Percentiles rank a stretch among this genome's conserved stretches.
phyloP scores from a whole-genome alignment of 2,797 vertebrate genomes.

The Tenualosa ilisha region DNA sequence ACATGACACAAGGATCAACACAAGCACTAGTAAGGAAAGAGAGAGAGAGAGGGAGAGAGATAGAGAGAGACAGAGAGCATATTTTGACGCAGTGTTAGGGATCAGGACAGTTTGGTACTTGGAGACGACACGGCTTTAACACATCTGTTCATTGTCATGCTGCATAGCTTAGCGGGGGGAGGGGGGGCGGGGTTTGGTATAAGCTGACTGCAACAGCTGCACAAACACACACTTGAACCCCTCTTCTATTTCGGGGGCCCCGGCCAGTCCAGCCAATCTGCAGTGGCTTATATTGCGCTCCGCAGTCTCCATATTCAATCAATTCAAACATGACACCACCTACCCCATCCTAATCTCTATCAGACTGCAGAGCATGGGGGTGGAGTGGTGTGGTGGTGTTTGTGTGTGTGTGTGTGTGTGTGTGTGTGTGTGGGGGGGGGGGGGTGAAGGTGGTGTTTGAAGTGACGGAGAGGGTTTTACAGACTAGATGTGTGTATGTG shows the following conservation, averaged over 20 bases:
- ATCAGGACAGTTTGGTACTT: background rate
- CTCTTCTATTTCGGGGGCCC: slow-evolving; percentile 10
- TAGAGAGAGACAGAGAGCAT: background rate
- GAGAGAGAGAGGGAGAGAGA: too few relatives aligned
- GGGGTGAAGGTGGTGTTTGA: background rate
- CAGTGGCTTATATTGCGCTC: slow-evolving; percentile 46
- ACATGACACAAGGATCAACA: background rate
- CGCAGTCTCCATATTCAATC: slow-evolving; percentile 54
- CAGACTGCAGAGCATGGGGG: background rate
- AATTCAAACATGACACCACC: slow-evolving; percentile 49
- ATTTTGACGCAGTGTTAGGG: background rate
- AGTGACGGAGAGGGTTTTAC: too few relatives aligned
- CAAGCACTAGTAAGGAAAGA: background rate
- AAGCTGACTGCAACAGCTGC: background rate
- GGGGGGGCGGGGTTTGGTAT: background rate
- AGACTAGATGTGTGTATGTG: too few relatives aligned
- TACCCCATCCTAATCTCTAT: slow-evolving; percentile 27
- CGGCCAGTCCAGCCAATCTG: slow-evolving; percentile 1
- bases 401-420: too few relatives aligned
- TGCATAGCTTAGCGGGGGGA: background rate
- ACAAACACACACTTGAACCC: slow-evolving; percentile 20
- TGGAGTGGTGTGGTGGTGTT: background rate
- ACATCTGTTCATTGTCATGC: slow-evolving; percentile 25
- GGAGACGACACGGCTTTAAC: background rate
- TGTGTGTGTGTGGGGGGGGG: background rate